Percentiles rank a stretch among this genome's conserved stretches.
These are phyloP conservation scores for Drosophila phalerata DNA, from an alignment of 2,888 invertebrate species.

Conservation along the genomic window DNA sequence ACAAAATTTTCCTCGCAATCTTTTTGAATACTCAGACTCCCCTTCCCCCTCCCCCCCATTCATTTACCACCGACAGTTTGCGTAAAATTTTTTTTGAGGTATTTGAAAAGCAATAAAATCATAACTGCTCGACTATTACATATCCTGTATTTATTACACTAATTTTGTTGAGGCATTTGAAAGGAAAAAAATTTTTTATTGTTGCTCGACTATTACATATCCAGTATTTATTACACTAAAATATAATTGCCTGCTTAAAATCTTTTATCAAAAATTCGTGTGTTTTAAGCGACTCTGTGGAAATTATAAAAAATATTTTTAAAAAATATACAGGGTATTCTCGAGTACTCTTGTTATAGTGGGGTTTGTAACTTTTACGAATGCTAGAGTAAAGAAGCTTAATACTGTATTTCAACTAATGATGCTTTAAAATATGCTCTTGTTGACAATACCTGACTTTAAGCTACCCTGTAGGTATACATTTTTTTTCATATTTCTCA, in stretches of 20 bases:
- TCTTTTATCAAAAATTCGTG: no score
- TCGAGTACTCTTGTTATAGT: no score
- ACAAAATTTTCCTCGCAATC: constrained; percentile 38
- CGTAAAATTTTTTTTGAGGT: not conserved
- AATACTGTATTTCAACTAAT: no score
- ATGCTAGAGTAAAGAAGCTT: no score
- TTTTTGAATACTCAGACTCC: constrained; percentile 19
- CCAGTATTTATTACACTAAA: not conserved
- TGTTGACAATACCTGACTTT: no score
- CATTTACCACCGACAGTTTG: not conserved
- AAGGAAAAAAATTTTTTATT: not conserved
- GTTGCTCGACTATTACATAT: not conserved
- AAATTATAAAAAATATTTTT: no score
- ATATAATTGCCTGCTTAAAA: not conserved
- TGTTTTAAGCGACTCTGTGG: no score
- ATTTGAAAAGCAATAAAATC: not conserved
- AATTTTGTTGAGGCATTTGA: not conserved
- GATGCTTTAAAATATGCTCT: no score
- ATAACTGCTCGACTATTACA: not conserved
- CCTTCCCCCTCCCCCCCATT: not conserved
- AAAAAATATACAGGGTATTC: no score
- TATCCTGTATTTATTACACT: not conserved
- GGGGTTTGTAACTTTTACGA: no score
- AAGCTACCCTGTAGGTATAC: no score
- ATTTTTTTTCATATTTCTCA: no score